Evolutionary conservation across 2,888 invertebrate genomes (phyloP), one percentile per base, ranked within the genome.

Genomic region (Hirtodrosophila histrioides): DNA sequence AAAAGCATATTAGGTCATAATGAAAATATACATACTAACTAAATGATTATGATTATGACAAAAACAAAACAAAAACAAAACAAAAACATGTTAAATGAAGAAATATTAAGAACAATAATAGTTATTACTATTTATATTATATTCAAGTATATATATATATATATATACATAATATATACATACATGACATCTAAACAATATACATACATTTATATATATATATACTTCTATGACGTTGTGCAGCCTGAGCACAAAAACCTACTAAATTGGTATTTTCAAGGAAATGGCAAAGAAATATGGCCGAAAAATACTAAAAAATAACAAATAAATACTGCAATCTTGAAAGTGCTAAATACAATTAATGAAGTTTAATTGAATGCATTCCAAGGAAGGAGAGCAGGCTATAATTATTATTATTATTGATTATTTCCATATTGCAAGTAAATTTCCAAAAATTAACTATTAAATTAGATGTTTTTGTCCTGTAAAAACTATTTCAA

Each of bases 21-120:
- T 66, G 64, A 75, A 66, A 81, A 84, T 84, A 80, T 86, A 86
- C 80, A 78, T 78, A 78, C 85, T 81, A 80, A 81, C 69, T 61
- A 81, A 84, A 56, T 63, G 66, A 82, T 66, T 82, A 75, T 70
- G 72, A 68, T 69, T 46, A 66, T 58, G 68, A 49, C 68, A 17
- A 43, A 75, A 50, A 41, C 50, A 41, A 62, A 68, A 75, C 63
- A 75, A 81, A 85, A 88, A n/a, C n/a, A n/a, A n/a, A n/a, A n/a
- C n/a, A 86, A 61, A 78, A 46, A 62, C 56, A 75, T 74, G 88
- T 78, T 78, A 78, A 73, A 75, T 79, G 78, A 87, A 77, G 88
- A 89, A 90, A 89, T 91, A 91, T 91, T 91, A 91, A 91, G 90
- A 91, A 91, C 90, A 91, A 91, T 91, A 91, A 91, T 91, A 91